Evolutionary conservation across 2,888 invertebrate species (phyloP).

Genomic region (Stenotaenia linearis): DNA sequence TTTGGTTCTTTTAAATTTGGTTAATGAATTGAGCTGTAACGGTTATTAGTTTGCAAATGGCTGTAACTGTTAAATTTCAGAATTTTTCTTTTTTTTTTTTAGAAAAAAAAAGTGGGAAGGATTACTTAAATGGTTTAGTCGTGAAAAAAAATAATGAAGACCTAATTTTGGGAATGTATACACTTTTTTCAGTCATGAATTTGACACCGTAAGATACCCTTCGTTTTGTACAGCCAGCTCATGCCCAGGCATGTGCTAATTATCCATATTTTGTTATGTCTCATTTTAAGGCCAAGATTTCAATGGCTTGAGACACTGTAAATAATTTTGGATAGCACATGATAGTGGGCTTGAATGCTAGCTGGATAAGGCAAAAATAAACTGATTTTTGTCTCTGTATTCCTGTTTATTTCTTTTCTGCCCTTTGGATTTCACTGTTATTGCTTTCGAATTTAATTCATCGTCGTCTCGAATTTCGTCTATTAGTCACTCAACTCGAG

Average conservation of each 20-base stretch:
- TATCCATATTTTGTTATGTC: constrained; percentile 35
- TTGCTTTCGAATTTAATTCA: neutral
- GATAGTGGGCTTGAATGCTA: constrained; percentile 36
- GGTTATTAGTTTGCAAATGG: neutral
- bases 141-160: constrained; percentile 30
- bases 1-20: neutral
- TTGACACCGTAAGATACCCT: constrained; percentile 34
- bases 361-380: constrained; percentile 40
- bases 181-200: constrained; percentile 27
- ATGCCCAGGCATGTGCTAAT: constrained; percentile 36
- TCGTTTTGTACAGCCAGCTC: constrained; percentile 36
- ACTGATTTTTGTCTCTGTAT: constrained; percentile 35
- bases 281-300: constrained; percentile 2
- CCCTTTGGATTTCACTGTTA: neutral
- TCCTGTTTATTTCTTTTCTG: neutral
- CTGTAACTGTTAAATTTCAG: neutral
- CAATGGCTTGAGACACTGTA: constrained; percentile 36
- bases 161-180: constrained; percentile 38
- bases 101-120: neutral
- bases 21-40: neutral
- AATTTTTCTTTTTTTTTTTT: neutral
- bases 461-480: too few relatives aligned
- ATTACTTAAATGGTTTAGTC: neutral
- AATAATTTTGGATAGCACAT: constrained; percentile 37
- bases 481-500: too few relatives aligned